A percentile compares a stretch with the other conserved stretches of the same genome.
phyloP scores from a whole-genome alignment of 2,113 vertebrate genomes.

The Rhabdornis inornatus region DNA sequence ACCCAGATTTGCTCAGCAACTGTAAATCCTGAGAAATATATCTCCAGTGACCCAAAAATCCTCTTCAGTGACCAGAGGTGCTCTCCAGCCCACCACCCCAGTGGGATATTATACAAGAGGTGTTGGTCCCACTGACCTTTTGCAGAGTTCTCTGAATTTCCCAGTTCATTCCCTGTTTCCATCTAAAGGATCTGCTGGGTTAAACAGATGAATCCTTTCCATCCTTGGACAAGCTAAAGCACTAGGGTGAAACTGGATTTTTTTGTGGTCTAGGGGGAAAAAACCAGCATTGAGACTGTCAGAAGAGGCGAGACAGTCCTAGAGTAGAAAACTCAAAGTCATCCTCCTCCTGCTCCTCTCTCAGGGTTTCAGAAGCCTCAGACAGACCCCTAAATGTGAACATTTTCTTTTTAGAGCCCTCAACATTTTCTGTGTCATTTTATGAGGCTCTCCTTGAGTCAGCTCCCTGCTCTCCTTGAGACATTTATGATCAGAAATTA shows the following conservation, averaged over 20 bases:
- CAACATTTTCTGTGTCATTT: not conserved
- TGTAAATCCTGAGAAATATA: not conserved
- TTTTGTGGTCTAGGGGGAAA: not conserved
- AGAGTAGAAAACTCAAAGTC: not conserved
- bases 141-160: not conserved
- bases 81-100: not conserved
- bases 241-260: not conserved
- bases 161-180: not conserved
- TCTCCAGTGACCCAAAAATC: not conserved
- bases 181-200: not conserved
- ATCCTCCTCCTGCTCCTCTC: not conserved
- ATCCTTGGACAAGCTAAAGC: not conserved
- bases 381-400: not conserved
- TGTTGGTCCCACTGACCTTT: not conserved
- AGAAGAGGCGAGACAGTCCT: not conserved
- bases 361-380: not conserved
- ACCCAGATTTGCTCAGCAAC: not conserved
- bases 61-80: not conserved
- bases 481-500: not conserved
- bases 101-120: accelerated
- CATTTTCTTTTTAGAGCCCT: not conserved
- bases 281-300: not conserved
- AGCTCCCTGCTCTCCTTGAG: not conserved
- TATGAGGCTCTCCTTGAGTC: not conserved
- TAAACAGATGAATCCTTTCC: not conserved